A percentile compares a stretch with the other conserved stretches of the same genome.
phyloP scores from a whole-genome alignment of 2,888 invertebrate species.

The Eupithecia centaureata region DNA sequence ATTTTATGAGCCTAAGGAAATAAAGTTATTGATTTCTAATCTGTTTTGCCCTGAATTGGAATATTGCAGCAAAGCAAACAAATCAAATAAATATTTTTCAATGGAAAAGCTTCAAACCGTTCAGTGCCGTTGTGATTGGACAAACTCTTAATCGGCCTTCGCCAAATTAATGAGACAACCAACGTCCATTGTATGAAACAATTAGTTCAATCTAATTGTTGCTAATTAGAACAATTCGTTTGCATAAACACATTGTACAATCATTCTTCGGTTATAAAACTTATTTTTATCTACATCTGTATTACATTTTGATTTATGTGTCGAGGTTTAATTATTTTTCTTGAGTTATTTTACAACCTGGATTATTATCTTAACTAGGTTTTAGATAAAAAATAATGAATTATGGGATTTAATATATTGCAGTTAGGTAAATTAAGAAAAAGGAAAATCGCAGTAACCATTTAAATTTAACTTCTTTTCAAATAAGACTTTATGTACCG shows the following conservation, averaged over 20 bases:
- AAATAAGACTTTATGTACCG: too few species aligned
- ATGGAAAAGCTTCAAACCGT: neutral
- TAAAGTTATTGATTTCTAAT: too few species aligned
- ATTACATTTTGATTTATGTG: neutral
- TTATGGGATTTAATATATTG: neutral
- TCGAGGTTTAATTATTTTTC: neutral
- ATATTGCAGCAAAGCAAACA: neutral
- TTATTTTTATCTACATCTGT: neutral
- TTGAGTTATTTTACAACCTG: neutral
- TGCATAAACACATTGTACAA: neutral
- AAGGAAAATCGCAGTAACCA: too few species aligned
- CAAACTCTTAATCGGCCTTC: slow-evolving; percentile 10
- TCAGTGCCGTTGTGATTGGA: neutral
- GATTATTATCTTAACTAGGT: neutral
- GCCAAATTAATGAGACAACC: slow-evolving; percentile 20
- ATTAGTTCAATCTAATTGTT: slow-evolving; percentile 14
- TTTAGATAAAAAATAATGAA: neutral
- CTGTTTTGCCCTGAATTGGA: too few species aligned
- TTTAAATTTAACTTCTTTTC: too few species aligned
- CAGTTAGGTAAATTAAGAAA: too few species aligned
- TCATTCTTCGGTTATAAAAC: neutral
- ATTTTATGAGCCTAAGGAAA: too few species aligned
- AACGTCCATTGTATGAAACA: slow-evolving; percentile 21
- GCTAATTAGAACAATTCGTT: neutral
- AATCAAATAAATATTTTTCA: neutral